Percentiles rank a stretch among this genome's conserved stretches.
Evolutionary conservation across 2,113 vertebrate genomes (phyloP).

Genomic region (Excalfactoria chinensis): DNA sequence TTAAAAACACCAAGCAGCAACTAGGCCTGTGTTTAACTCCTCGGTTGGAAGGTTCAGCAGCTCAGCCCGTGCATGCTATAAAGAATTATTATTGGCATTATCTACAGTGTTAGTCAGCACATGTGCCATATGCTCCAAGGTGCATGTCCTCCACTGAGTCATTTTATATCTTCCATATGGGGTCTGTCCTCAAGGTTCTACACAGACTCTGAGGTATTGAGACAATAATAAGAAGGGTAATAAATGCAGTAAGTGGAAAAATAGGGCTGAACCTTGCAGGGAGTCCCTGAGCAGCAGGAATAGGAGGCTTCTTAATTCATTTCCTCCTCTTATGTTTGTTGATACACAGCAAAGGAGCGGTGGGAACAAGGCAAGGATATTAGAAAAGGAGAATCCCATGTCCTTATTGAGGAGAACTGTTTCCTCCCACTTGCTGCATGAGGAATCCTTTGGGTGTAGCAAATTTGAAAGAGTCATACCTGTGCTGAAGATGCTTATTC

Average conservation of each 20-base stretch:
- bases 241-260: not conserved
- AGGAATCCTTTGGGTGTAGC: not conserved
- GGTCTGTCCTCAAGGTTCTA: not conserved
- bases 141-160: not conserved
- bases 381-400: not conserved
- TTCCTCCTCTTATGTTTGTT: not conserved
- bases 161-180: not conserved
- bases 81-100: not conserved
- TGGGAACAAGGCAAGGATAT: not conserved
- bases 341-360: not conserved
- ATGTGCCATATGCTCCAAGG: not conserved
- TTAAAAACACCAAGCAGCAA: not conserved
- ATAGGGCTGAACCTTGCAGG: not conserved
- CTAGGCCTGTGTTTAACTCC: not conserved
- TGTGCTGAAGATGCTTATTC: not conserved
- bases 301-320: not conserved
- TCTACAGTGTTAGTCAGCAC: not conserved
- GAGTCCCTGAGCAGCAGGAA: not conserved
- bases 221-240: not conserved
- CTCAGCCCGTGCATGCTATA: accelerated
- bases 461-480: not conserved
- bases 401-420: not conserved
- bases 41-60: not conserved
- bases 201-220: not conserved
- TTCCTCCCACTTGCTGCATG: not conserved